phyloP scores from a whole-genome alignment of 2,797 vertebrate genomes.

The Cetoscarus ocellatus region DNA sequence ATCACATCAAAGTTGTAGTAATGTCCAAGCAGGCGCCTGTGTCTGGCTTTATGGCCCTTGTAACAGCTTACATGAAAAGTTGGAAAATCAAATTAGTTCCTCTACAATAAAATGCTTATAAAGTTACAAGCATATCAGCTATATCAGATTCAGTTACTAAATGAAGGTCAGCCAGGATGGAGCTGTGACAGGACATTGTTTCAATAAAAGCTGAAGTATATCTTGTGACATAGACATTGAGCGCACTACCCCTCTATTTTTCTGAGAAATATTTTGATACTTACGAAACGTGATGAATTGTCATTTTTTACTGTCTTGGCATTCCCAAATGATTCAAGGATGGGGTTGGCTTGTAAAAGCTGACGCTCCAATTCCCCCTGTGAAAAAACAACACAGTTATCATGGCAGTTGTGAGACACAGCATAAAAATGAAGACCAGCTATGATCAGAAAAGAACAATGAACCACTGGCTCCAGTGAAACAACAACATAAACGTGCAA shows the following conservation, averaged over 20 bases:
- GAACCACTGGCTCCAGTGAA: slow-evolving; percentile 4
- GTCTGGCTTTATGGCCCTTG: slow-evolving; percentile 11
- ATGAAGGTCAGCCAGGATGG: background rate
- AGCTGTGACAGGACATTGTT: background rate
- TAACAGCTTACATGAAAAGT: slow-evolving; percentile 35
- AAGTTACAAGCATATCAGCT: slow-evolving; percentile 20
- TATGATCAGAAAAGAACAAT: slow-evolving; percentile 6
- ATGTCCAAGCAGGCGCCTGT: slow-evolving; percentile 38
- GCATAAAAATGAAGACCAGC: slow-evolving; percentile 9
- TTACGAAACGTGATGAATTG: slow-evolving; percentile 99
- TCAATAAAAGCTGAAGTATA: background rate
- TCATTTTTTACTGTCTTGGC: slow-evolving; percentile 99
- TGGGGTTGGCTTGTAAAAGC: slow-evolving; percentile 98
- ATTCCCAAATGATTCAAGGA: slow-evolving; percentile 97
- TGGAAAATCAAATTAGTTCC: slow-evolving; percentile 41
- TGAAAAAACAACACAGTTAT: slow-evolving; percentile 14
- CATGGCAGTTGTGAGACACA: slow-evolving; percentile 29
- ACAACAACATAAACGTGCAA: slow-evolving; percentile 56
- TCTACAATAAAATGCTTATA: slow-evolving; percentile 4
- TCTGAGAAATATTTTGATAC: slow-evolving; percentile 55
- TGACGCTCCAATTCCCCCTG: slow-evolving; percentile 98
- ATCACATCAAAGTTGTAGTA: slow-evolving; percentile 41
- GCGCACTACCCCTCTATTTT: background rate
- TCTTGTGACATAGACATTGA: slow-evolving; percentile 3
- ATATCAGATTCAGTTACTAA: slow-evolving; percentile 23